Percentiles rank a stretch among this genome's conserved stretches.
Evolutionary conservation across 1,140 invertebrate species (phyloP).

Genomic region (Pseudoatta argentina): DNA sequence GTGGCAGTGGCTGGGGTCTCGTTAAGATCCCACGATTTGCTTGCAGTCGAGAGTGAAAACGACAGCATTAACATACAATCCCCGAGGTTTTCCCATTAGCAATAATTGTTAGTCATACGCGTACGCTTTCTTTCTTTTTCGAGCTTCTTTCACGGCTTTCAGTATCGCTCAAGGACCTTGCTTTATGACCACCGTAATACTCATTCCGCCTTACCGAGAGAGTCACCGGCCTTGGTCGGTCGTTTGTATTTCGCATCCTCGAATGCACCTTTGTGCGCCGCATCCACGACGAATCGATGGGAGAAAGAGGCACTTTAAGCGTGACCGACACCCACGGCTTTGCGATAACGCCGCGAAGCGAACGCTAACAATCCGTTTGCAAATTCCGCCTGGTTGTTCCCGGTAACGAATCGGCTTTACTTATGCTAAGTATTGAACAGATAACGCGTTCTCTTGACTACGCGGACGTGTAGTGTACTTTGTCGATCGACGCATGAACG

Average conservation of each 20-base stretch:
- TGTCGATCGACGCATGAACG: not conserved
- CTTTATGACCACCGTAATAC: constrained; percentile 67
- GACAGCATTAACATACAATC: constrained; percentile 77
- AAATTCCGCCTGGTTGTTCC: constrained; percentile 27
- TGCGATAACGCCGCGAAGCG: constrained; percentile 49
- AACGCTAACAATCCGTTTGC: constrained; percentile 51
- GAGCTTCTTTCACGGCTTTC: constrained; percentile 39
- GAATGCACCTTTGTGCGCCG: constrained; percentile 37
- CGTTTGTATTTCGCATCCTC: constrained; percentile 70
- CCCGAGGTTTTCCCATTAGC: constrained; percentile 67
- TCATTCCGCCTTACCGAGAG: constrained; percentile 67
- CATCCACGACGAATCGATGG: constrained; percentile 36
- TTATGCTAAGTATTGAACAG: constrained; percentile 27
- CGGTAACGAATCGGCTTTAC: constrained; percentile 51
- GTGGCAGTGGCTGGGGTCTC: constrained; percentile 58
- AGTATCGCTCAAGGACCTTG: constrained; percentile 63
- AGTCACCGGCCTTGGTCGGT: constrained; percentile 52
- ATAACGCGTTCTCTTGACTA: constrained; percentile 18
- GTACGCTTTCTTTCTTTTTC: constrained; percentile 55
- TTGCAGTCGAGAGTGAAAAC: constrained; percentile 63
- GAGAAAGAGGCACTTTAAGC: constrained; percentile 58
- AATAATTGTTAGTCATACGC: constrained; percentile 73
- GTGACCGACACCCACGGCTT: constrained; percentile 39
- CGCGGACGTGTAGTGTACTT: not conserved
- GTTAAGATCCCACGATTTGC: constrained; percentile 60